These are phyloP conservation scores for Willisornis vidua DNA, from an alignment of 2,113 vertebrate species.

Conservation along the genomic window DNA sequence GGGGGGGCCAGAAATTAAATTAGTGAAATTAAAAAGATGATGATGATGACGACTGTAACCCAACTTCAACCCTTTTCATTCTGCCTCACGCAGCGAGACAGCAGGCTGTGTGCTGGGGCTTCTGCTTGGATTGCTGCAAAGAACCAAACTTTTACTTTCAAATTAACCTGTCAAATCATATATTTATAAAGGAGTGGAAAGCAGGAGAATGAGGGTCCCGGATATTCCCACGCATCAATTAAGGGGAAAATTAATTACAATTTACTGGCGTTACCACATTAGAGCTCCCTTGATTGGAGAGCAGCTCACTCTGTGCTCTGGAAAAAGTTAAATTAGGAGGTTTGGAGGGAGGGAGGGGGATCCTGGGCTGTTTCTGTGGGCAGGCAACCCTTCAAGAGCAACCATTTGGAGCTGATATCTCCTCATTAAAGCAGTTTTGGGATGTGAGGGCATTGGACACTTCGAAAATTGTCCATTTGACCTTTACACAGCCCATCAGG, in stretches of 20 bases:
- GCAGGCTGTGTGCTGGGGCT: slow-evolving; percentile 60
- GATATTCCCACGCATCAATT: slow-evolving; percentile 78
- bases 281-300: slow-evolving; percentile 56
- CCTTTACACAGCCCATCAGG: neutral
- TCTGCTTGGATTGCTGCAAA: slow-evolving; percentile 73
- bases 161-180: slow-evolving; percentile 81
- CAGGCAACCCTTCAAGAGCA: neutral
- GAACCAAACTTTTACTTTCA: slow-evolving; percentile 77
- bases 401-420: neutral
- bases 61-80: slow-evolving; percentile 75
- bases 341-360: neutral
- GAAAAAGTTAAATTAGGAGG: slow-evolving; percentile 32
- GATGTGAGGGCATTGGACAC: neutral
- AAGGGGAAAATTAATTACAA: slow-evolving; percentile 79
- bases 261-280: slow-evolving; percentile 69
- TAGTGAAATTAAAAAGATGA: slow-evolving; percentile 64
- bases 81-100: slow-evolving; percentile 59
- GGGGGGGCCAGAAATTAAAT: slow-evolving; percentile 45
- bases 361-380: neutral
- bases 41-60: slow-evolving; percentile 64
- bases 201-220: slow-evolving; percentile 73
- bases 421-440: neutral
- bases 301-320: slow-evolving; percentile 5
- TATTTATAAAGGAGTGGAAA: slow-evolving; percentile 74
- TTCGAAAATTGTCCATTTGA: neutral